Conservation (phyloP, 2,797 vertebrate genomes). For the Scolopax rusticola region DNA sequence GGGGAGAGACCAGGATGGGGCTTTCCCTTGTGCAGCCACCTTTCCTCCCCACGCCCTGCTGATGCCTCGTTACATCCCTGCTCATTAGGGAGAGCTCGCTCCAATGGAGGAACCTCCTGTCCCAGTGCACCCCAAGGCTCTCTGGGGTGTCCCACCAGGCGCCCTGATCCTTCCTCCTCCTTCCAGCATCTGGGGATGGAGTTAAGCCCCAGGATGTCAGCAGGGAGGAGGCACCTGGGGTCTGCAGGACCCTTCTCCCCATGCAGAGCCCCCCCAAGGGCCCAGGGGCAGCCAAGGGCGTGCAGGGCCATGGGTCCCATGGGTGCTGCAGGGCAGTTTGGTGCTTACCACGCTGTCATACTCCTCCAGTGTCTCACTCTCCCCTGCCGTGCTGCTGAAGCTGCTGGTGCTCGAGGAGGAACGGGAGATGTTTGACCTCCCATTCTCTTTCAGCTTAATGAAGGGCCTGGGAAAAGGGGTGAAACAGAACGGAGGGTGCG, state of each 20-base stretch:
- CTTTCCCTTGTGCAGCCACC: neutral
- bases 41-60: rapidly evolving
- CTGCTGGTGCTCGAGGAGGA: constrained; percentile 98
- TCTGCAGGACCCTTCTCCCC: rapidly evolving
- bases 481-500: neutral
- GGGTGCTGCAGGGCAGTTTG: rapidly evolving
- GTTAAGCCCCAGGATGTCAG: rapidly evolving
- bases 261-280: rapidly evolving
- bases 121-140: rapidly evolving
- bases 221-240: rapidly evolving
- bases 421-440: constrained; percentile 91
- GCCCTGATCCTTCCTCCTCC: neutral
- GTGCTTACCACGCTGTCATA: constrained; percentile 85
- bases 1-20: neutral
- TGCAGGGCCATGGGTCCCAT: rapidly evolving
- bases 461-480: constrained; percentile 81
- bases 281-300: rapidly evolving
- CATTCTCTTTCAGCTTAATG: constrained; percentile 90
- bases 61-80: rapidly evolving
- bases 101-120: rapidly evolving
- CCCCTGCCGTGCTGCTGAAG: constrained; percentile 95
- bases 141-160: rapidly evolving
- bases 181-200: rapidly evolving
- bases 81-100: neutral
- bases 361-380: constrained; percentile 92